phyloP scores from a whole-genome alignment of 2,888 invertebrate genomes.

The Phortica okadai region DNA sequence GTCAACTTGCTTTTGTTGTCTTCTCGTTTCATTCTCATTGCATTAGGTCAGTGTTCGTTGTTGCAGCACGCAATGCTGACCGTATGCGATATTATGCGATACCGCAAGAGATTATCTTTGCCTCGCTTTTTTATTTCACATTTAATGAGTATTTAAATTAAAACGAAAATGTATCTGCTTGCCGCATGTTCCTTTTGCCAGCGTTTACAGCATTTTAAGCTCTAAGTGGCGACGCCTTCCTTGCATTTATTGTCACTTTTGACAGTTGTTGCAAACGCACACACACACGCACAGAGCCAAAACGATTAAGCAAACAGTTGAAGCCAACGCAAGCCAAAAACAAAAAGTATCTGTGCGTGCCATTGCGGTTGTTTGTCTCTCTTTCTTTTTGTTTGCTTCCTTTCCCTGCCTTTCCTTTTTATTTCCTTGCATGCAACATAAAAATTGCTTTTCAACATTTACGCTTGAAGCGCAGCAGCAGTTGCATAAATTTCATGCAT shows the following conservation, averaged over 20 bases:
- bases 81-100: neutral
- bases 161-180: neutral
- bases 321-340: neutral
- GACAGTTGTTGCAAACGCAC: neutral
- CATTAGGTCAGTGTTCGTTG: conserved; percentile 38
- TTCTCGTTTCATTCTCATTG: conserved; percentile 7
- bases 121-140: neutral
- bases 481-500: conserved; percentile 43
- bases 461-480: conserved; percentile 47
- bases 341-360: neutral
- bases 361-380: conserved; percentile 29
- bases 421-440: conserved; percentile 40
- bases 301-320: neutral
- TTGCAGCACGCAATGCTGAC: conserved; percentile 12
- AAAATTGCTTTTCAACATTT: conserved; percentile 33
- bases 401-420: too few species aligned
- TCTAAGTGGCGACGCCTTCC: conserved; percentile 1
- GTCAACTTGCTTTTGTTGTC: conserved; percentile 12
- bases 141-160: conserved; percentile 9
- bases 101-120: conserved; percentile 9
- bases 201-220: conserved; percentile 5
- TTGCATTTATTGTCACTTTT: conserved; percentile 22
- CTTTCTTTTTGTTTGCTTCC: neutral
- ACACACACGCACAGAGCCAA: neutral
- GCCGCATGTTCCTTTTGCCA: neutral